Evolutionary conservation across 2,888 invertebrate species (phyloP), one percentile per base, ranked within the genome.

Genomic region (Pharmacophagus antenor): DNA sequence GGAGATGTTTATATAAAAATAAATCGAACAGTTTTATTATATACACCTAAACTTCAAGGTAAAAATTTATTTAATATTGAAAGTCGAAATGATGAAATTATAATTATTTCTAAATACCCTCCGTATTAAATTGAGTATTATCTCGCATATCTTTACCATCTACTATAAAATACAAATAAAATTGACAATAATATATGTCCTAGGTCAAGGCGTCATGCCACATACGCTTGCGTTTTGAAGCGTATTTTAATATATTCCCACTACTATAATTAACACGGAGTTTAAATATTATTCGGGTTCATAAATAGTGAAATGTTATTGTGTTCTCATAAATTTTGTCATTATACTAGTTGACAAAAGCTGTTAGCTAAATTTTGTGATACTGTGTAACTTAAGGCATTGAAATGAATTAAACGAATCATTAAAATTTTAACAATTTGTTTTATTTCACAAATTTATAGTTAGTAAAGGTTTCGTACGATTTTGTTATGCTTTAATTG

Each of bases 351-450:
- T 21, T 47, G 56, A 56, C 48, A 51, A 31, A 22, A 56, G 59
- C 41, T 31, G 67, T 63, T 72, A 76, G 68, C 66, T 74, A 74
- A 77, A 69, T 70, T 79, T 81, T 85, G 85, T 85, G 84, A 85
- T 85, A 82, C 56, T 56, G 48, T 52, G 48, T 79, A 80, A 68
- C 77, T 65, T 82, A 77, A 74, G 77, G 64, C 73, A 76, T 66
- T 72, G 67, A 66, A 69, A 71, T 72, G 71, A 79, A 79, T 77
- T 59, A 82, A 81, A 80, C 71, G 69, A 74, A 72, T 67, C 65
- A 70, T 73, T 73, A 76, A 67, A 71, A 72, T 55, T 49, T 63
- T 57, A 46, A 23, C 53, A 61, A 22, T 63, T 66, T 65, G 65
- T 72, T 72, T 71, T 61, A 58, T 69, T 68, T 52, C 10, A 50